Percentiles rank a stretch among this genome's conserved stretches.
phyloP scores from a whole-genome alignment of 2,888 invertebrate species.

The Idaea aversata region DNA sequence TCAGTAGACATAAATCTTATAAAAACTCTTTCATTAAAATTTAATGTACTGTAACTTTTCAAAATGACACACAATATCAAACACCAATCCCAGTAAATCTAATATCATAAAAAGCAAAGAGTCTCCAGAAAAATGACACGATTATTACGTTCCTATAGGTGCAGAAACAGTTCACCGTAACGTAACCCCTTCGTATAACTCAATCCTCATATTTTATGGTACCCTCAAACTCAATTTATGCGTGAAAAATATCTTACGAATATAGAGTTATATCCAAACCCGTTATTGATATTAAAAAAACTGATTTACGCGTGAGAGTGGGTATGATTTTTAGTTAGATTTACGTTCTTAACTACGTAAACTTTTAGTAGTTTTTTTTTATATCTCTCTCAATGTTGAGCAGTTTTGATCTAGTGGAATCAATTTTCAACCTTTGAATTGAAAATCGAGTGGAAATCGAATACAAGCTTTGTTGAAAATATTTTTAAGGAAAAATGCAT shows the following conservation, averaged over 20 bases:
- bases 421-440: no score
- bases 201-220: constrained; percentile 33
- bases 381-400: no score
- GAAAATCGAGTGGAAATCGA: no score
- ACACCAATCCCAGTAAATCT: background rate
- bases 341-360: background rate
- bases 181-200: constrained; percentile 29
- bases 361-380: background rate
- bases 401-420: background rate
- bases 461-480: no score
- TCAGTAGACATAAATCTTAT: background rate
- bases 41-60: background rate
- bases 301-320: background rate
- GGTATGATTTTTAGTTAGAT: background rate
- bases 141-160: constrained; percentile 39
- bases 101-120: background rate
- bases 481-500: no score
- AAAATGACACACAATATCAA: background rate
- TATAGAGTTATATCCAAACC: constrained; percentile 17
- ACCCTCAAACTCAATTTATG: constrained; percentile 25
- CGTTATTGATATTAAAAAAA: constrained; percentile 11
- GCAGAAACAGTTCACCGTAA: constrained; percentile 43
- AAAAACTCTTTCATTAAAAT: background rate
- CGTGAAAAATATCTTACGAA: constrained; percentile 20
- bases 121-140: constrained; percentile 38